A percentile compares a stretch with the other conserved stretches of the same genome.
Conservation (phyloP, 2,113 vertebrate genomes). For the Lynx canadensis region DNA sequence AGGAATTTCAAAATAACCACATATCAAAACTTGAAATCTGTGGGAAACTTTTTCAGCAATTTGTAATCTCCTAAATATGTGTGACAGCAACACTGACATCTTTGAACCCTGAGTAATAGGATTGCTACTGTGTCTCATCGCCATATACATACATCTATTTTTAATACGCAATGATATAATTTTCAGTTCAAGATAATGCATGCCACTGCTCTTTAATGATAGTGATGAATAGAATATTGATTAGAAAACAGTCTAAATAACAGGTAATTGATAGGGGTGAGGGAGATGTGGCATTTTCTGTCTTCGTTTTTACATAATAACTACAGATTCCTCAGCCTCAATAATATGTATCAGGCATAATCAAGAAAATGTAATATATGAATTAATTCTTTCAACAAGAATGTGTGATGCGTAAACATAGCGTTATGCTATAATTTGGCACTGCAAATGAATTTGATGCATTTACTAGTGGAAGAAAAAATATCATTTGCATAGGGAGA, state of each 20-base stretch:
- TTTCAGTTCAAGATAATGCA: constrained; percentile 71
- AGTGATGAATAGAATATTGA: constrained; percentile 79
- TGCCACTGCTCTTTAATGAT: constrained; percentile 61
- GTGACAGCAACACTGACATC: constrained; percentile 5
- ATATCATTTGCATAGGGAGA: background rate
- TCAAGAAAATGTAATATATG: constrained; percentile 53
- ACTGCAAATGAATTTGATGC: constrained; percentile 8
- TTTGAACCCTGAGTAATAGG: constrained; percentile 67
- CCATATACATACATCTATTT: constrained; percentile 67
- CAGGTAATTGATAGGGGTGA: constrained; percentile 68
- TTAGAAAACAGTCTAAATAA: constrained; percentile 64
- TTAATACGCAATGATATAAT: constrained; percentile 65
- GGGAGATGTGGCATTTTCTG: constrained; percentile 28
- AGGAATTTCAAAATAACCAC: constrained; percentile 63
- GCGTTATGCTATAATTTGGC: constrained; percentile 19
- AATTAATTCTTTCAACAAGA: constrained; percentile 64
- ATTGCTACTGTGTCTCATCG: background rate
- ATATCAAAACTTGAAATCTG: constrained; percentile 64
- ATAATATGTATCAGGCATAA: constrained; percentile 41
- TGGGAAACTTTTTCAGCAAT: constrained; percentile 65
- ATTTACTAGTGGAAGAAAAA: background rate
- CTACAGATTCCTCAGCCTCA: background rate
- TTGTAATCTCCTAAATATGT: constrained; percentile 65
- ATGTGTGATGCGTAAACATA: constrained; percentile 38
- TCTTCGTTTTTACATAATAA: constrained; percentile 67